These are phyloP conservation scores for Anser cygnoides DNA, from an alignment of 2,113 vertebrate species.

Conservation along the genomic window DNA sequence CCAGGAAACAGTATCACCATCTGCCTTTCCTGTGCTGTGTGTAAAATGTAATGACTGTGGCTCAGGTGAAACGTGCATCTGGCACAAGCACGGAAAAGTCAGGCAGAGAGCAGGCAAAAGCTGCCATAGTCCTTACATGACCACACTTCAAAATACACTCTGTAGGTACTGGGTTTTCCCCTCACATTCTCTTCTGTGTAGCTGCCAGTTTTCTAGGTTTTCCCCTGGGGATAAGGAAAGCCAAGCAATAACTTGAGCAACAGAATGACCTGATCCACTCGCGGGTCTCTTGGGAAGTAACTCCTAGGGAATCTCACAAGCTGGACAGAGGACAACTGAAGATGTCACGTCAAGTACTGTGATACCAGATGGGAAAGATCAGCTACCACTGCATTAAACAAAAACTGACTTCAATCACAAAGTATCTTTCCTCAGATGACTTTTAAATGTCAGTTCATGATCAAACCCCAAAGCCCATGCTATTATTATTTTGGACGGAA, in stretches of 20 bases:
- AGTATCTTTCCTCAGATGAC: constrained; percentile 48
- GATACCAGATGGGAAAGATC: constrained; percentile 7
- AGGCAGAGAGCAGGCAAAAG: rapidly evolving
- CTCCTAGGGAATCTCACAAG: neutral
- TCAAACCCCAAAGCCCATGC: constrained; percentile 31
- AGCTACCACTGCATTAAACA: neutral
- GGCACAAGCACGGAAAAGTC: neutral
- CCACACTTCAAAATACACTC: neutral
- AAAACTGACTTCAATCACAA: constrained; percentile 28
- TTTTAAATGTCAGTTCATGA: constrained; percentile 45
- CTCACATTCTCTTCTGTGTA: neutral
- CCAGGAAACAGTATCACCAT: neutral
- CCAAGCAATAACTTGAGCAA: neutral
- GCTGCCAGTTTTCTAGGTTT: neutral
- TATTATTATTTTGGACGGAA: constrained; percentile 56
- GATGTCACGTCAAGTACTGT: neutral
- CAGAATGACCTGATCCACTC: neutral
- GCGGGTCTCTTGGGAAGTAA: neutral
- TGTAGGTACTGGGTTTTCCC: neutral
- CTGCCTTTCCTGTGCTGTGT: neutral
- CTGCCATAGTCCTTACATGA: neutral
- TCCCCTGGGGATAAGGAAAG: neutral
- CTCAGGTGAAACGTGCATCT: neutral
- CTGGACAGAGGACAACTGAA: neutral
- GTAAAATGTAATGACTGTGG: neutral